These are phyloP conservation scores for Hoplodrina ambigua DNA, from an alignment of 2,888 invertebrate genomes.

Conservation along the genomic window DNA sequence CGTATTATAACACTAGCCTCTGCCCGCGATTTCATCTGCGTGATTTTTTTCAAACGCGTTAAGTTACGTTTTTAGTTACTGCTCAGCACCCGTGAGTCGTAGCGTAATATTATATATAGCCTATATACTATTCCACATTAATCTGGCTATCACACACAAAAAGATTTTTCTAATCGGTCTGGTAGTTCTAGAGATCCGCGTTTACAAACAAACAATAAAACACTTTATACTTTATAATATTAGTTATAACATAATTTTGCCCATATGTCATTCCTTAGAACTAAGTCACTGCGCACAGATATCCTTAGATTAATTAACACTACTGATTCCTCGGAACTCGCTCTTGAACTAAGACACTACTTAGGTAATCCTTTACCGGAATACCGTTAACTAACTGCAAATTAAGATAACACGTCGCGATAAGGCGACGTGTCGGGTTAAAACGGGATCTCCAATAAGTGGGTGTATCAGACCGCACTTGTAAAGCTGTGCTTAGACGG, in stretches of 20 bases:
- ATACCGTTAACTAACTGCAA: constrained; percentile 66
- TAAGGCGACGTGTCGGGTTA: constrained; percentile 61
- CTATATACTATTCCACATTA: no score
- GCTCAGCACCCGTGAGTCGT: no score
- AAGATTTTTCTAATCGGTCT: no score
- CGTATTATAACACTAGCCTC: background rate
- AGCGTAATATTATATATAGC: no score
- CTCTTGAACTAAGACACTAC: constrained; percentile 60
- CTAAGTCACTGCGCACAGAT: constrained; percentile 31
- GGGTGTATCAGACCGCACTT: constrained; percentile 54
- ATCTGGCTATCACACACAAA: no score
- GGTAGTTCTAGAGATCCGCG: no score
- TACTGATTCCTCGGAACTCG: constrained; percentile 55
- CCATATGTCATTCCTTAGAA: constrained; percentile 13
- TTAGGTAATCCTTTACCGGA: constrained; percentile 64
- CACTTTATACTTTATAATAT: no score
- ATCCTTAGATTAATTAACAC: constrained; percentile 57
- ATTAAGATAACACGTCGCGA: constrained; percentile 65
- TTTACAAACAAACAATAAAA: no score
- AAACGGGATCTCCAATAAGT: constrained; percentile 64
- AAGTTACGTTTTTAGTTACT: no score
- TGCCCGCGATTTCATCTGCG: no score
- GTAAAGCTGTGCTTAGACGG: constrained; percentile 12
- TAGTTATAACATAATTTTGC: constrained; percentile 13
- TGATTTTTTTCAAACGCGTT: no score